Base-by-base conservation (phyloP, 2,797 vertebrate species). In the Intellagama lesueurii region DNA sequence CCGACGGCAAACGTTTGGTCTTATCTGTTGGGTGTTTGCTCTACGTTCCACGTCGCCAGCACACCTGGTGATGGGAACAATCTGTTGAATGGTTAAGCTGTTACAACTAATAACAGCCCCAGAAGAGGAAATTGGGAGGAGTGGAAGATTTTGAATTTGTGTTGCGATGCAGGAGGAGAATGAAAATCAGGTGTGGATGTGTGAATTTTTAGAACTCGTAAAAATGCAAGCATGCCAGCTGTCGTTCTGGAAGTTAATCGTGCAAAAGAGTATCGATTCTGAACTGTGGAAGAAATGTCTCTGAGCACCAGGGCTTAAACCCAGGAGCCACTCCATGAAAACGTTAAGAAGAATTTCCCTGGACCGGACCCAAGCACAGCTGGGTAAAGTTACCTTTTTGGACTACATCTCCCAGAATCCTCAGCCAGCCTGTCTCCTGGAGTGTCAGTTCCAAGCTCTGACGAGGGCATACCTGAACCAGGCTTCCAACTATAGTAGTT, bases 1-100 rank as follows among this genome's bases (percentile, higher is more conserved):
- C 88, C 17, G 72, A 32, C 52, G 91, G 52, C 89, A 87, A 93
- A 89, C 89, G 90, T 92, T 95, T 95, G 94, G 79, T 72, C 87
- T 92, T 92, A 91, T 92, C 92, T 88, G 75, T 72, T 66, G 44
- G 7, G 2, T 17, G 30, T 82, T 52, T 85, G 81, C 76, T 22
- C 79, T 78, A 66, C 83, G 87, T 90, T 91, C 86, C 22, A n/a
- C 44, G 44, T 90, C 90, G 78, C 83, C 87, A 35, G 14, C 83
- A 0, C 87, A 85, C 68, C 87, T 88, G 79, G 90, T 88, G 79
- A 91, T 32, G 1, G 66, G 88, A 76, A 85, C 87, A 87, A 85
- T 85, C 47, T 81, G 49, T 35, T 87, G 81, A 76, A 35, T 47
- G 32, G 81, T 64, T 81, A 44, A 75, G 19, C 24, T 30, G 66